phyloP scores from a whole-genome alignment of 2,113 vertebrate genomes.

The Silurus asotus region DNA sequence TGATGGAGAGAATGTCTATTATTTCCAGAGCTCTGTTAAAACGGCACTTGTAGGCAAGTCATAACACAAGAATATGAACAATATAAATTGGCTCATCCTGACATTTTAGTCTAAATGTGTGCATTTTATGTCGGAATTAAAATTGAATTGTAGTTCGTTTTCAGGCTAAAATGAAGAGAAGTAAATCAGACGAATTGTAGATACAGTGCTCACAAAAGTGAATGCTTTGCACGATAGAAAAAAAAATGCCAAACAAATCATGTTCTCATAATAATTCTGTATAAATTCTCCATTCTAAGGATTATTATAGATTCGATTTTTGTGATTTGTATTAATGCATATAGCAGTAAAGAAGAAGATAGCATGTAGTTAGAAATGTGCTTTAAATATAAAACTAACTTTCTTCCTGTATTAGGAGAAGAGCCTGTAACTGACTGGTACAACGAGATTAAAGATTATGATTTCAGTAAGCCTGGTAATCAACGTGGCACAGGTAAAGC shows the following conservation, averaged over 20 bases:
- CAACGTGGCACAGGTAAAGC: slow-evolving; percentile 46
- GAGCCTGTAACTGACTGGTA: slow-evolving; percentile 56
- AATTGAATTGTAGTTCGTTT: neutral
- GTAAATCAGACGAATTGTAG: neutral
- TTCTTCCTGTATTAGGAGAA: slow-evolving; percentile 44
- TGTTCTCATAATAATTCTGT: too few relatives aligned
- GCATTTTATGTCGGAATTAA: neutral
- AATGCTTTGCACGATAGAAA: too few relatives aligned
- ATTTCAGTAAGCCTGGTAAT: slow-evolving; percentile 46
- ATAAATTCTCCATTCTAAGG: too few relatives aligned
- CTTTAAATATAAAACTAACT: neutral
- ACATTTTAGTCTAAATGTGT: neutral
- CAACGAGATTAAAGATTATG: slow-evolving; percentile 59
- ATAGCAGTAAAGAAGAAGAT: neutral
- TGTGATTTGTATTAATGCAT: too few relatives aligned
- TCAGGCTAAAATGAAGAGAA: neutral
- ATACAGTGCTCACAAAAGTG: too few relatives aligned
- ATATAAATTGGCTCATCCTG: neutral
- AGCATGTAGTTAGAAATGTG: neutral
- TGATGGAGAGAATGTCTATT: slow-evolving; percentile 63
- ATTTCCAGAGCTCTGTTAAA: slow-evolving; percentile 48
- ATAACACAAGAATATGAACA: neutral
- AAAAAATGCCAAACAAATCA: too few relatives aligned
- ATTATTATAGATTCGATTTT: too few relatives aligned
- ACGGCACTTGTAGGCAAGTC: slow-evolving; percentile 28